These are phyloP conservation scores for Geophilus truncorum DNA, from an alignment of 2,888 invertebrate genomes.

Conservation along the genomic window DNA sequence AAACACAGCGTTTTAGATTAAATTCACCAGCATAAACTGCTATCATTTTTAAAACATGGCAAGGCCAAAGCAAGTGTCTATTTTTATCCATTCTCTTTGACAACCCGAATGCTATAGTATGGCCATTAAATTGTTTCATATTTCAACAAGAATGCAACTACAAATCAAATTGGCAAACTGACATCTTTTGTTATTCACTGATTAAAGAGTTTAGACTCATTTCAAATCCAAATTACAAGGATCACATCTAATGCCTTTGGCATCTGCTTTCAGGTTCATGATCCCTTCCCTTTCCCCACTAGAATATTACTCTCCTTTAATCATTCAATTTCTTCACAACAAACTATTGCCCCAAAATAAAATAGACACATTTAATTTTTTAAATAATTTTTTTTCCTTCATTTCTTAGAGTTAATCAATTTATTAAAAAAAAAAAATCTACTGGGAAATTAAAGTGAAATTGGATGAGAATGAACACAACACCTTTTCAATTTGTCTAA, in stretches of 20 bases:
- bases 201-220: slow-evolving; percentile 2
- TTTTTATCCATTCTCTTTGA: neutral
- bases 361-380: too few species aligned
- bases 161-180: too few species aligned
- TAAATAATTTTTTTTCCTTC: too few species aligned
- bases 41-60: too few species aligned
- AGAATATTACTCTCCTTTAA: neutral
- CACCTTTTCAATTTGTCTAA: too few species aligned
- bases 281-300: neutral
- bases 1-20: too few species aligned
- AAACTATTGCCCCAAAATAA: too few species aligned
- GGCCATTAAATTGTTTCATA: neutral
- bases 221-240: slow-evolving; percentile 2
- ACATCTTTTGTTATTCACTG: neutral
- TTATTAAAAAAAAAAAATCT: too few species aligned
- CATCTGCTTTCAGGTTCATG: neutral
- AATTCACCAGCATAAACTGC: too few species aligned
- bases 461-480: too few species aligned
- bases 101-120: neutral
- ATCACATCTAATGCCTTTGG: neutral
- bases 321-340: neutral
- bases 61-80: neutral
- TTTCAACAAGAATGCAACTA: neutral
- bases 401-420: too few species aligned
- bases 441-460: too few species aligned